Percentiles rank a stretch among this genome's conserved stretches.
Conservation (phyloP, 2,888 invertebrate genomes). For the Lasioglossum zephyrum region DNA sequence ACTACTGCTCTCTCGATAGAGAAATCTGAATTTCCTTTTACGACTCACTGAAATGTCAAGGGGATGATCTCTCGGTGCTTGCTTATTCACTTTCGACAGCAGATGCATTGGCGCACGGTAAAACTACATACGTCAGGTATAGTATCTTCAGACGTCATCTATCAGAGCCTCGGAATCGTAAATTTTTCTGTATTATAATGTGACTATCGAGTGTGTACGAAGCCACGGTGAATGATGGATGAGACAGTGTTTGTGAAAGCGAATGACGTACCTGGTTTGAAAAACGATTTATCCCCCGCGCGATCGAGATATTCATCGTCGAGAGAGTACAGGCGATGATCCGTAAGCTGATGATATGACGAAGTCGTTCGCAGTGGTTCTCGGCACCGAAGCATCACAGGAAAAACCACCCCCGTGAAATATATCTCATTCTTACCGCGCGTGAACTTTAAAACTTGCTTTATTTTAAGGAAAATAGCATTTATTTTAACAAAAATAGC, state of each 20-base stretch:
- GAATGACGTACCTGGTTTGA: conserved; percentile 25
- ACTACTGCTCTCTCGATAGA: background rate
- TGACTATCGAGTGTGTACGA: conserved; percentile 18
- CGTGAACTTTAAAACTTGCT: background rate
- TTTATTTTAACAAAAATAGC: no score
- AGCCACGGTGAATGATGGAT: conserved; percentile 40
- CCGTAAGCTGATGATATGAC: conserved; percentile 45
- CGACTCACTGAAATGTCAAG: background rate
- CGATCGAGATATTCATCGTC: conserved; percentile 36
- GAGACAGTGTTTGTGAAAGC: conserved; percentile 35
- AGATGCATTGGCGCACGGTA: background rate
- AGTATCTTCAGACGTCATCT: background rate
- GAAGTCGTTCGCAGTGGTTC: conserved; percentile 37
- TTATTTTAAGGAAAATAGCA: no score
- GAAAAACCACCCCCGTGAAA: background rate
- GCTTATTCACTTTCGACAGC: conserved; percentile 1
- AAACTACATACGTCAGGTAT: background rate
- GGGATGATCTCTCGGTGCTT: background rate
- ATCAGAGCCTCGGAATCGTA: background rate
- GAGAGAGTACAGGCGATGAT: conserved; percentile 37
- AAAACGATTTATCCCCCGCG: conserved; percentile 34
- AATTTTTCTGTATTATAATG: conserved; percentile 30
- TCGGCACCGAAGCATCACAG: background rate
- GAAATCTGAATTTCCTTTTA: background rate
- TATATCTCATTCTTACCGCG: no score